These are phyloP conservation scores for Cyprinodon variegatus DNA, from an alignment of 2,113 vertebrate species.

Conservation along the genomic window DNA sequence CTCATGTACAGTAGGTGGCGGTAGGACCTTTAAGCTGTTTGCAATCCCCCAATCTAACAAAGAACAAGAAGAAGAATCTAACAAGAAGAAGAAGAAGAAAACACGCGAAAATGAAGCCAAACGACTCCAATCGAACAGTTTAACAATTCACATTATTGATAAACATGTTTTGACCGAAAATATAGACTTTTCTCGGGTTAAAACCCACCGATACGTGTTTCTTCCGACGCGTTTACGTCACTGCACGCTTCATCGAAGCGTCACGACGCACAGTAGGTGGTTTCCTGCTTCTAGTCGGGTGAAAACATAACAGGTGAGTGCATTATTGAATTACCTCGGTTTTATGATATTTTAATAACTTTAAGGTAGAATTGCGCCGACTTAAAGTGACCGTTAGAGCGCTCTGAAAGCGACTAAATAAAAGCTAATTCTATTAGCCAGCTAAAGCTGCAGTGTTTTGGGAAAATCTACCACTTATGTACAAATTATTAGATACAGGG, in stretches of 20 bases:
- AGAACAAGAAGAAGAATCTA: too few relatives aligned
- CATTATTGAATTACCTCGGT: not conserved
- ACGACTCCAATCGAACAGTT: too few relatives aligned
- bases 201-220: not conserved
- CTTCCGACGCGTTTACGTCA: slow-evolving; percentile 3
- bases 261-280: not conserved
- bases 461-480: not conserved
- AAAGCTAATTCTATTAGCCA: not conserved
- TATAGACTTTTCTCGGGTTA: not conserved
- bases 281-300: not conserved
- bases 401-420: rapidly evolving
- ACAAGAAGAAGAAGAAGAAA: too few relatives aligned
- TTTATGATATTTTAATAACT: not conserved
- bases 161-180: not conserved
- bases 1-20: too few relatives aligned
- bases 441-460: not conserved
- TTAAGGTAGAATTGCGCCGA: not conserved
- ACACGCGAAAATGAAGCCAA: too few relatives aligned
- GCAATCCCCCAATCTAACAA: too few relatives aligned
- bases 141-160: too few relatives aligned
- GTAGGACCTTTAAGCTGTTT: too few relatives aligned
- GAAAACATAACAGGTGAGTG: slow-evolving; percentile 34
- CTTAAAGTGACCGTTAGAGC: rapidly evolving
- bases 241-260: rapidly evolving
- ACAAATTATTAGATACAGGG: not conserved